A percentile compares a stretch with the other conserved stretches of the same genome.
Conservation (phyloP, 2,888 invertebrate species). For the Gastracanthus pulcherrimus region DNA sequence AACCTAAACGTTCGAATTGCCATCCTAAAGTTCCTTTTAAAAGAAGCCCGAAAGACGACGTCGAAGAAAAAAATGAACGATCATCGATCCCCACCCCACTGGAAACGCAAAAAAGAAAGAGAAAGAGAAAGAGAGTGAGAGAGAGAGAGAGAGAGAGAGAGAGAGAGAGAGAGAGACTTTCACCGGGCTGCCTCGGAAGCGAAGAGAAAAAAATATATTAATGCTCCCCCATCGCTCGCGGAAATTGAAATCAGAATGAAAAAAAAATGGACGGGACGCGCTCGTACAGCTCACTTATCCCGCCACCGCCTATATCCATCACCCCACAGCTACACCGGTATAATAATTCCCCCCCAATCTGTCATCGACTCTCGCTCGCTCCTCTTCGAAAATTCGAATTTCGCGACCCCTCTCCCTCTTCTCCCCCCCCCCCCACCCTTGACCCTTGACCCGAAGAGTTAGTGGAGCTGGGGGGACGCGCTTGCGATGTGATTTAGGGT, state of each 20-base stretch:
- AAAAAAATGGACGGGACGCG: too few species aligned
- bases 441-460: too few species aligned
- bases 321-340: neutral
- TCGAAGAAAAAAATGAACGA: neutral
- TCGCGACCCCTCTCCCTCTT: neutral
- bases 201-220: neutral
- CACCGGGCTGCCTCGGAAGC: neutral
- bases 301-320: too few species aligned
- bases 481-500: constrained; percentile 16
- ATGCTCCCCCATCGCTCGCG: neutral
- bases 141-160: neutral
- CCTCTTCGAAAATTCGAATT: neutral
- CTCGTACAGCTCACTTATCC: neutral
- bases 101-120: too few species aligned
- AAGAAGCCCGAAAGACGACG: neutral
- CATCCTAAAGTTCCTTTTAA: constrained; percentile 5
- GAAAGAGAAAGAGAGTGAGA: neutral
- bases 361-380: constrained; percentile 12
- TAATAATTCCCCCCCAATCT: constrained; percentile 35
- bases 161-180: neutral
- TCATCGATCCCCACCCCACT: neutral
- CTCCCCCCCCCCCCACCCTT: neutral
- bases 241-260: constrained; percentile 50
- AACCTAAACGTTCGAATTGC: constrained; percentile 33
- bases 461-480: too few species aligned